Conservation (phyloP, 2,888 invertebrate genomes). For the Aphidius colemani region DNA sequence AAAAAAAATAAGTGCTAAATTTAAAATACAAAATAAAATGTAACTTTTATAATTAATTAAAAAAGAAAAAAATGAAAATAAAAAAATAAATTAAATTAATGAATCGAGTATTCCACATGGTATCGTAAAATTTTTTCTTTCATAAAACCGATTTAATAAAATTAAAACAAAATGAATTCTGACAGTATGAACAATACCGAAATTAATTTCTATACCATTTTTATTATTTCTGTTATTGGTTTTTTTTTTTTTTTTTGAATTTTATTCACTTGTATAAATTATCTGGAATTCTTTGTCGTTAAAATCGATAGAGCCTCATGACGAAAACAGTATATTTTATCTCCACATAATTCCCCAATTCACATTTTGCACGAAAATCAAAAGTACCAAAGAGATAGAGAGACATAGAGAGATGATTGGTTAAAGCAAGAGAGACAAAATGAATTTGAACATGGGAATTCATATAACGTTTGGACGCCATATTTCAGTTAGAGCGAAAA, state of each 20-base stretch:
- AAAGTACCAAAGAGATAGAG: conserved; percentile 11
- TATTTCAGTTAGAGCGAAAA: conserved; percentile 58
- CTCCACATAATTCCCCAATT: too few relatives aligned
- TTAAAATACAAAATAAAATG: not conserved
- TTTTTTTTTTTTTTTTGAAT: too few relatives aligned
- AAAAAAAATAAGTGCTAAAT: not conserved
- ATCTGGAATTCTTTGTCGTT: too few relatives aligned
- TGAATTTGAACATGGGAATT: conserved; percentile 45
- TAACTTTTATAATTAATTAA: too few relatives aligned
- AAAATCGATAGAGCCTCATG: too few relatives aligned
- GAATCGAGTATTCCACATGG: too few relatives aligned
- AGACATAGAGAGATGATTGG: conserved; percentile 18
- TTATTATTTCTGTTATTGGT: conserved; percentile 5
- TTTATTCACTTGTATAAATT: too few relatives aligned
- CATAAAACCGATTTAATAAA: not conserved
- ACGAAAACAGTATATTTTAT: too few relatives aligned
- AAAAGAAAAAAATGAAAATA: too few relatives aligned
- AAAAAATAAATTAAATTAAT: too few relatives aligned
- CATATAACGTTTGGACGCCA: conserved; percentile 52
- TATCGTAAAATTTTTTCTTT: too few relatives aligned
- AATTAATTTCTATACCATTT: conserved; percentile 25
- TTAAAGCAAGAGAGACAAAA: conserved; percentile 12
- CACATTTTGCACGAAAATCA: too few relatives aligned
- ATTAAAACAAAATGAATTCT: conserved; percentile 26
- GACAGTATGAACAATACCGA: conserved; percentile 18